Evolutionary conservation across 2,888 invertebrate genomes (phyloP).

Genomic region (Amphipoea lucens): DNA sequence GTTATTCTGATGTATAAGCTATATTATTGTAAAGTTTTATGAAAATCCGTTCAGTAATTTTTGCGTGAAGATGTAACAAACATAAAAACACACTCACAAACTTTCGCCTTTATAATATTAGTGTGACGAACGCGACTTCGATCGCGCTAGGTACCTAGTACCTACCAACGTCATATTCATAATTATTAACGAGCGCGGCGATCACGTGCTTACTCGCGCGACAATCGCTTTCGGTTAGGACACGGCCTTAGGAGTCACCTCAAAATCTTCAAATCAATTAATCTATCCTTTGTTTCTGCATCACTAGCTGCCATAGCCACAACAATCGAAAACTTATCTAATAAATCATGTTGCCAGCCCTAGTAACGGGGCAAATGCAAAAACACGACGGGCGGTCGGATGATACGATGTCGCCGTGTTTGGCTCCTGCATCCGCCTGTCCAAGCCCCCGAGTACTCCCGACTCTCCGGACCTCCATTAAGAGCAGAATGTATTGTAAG

Average conservation of each 20-base stretch:
- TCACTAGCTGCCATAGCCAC: constrained; percentile 15
- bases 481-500: constrained; percentile 63
- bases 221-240: background rate
- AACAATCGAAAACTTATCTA: background rate
- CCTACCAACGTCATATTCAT: background rate
- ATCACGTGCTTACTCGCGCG: background rate
- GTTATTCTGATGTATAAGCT: no score
- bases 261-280: constrained; percentile 30
- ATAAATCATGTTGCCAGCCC: constrained; percentile 63
- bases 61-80: no score
- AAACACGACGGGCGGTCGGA: constrained; percentile 70
- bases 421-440: constrained; percentile 70
- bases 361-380: constrained; percentile 72
- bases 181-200: background rate
- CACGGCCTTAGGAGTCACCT: background rate
- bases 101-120: no score
- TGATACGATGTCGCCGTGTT: constrained; percentile 62
- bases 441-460: constrained; percentile 28
- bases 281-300: constrained; percentile 17
- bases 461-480: constrained; percentile 60
- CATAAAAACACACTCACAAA: no score
- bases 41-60: no score
- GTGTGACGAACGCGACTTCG: background rate
- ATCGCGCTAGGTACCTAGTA: background rate
- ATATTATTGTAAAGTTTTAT: no score